Base-by-base conservation (phyloP, 1,140 invertebrate species). In the Drosophila punjabiensis region DNA sequence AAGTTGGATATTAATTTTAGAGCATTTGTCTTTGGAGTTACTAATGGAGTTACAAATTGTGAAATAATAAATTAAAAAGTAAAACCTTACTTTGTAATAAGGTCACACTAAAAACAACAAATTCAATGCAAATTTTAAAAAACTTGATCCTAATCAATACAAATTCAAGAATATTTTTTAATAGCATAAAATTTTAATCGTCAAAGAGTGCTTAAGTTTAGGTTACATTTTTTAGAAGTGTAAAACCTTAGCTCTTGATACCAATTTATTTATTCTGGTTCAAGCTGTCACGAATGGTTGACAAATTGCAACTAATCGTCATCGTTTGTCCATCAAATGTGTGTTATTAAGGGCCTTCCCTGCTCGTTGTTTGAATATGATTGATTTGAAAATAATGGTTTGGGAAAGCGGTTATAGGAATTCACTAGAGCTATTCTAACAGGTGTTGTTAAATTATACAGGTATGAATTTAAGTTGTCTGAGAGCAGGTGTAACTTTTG, bases 311-410 rank as follows among this genome's bases (percentile, higher is more conserved):
- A 24, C 48, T 58, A 69, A 78, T 78, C 28, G 53, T 60, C 58
- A 70, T 70, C n/a, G 52, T 33, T 78, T 62, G 60, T 65, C 50
- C 73, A 64, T 76, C 71, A 76, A 76, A 65, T 37, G n/a, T 13
- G 35, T 33, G 18, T 53, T 63, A 70, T 61, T 78, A 61, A 14
- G 35, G 24, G 14, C 1, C 13, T 16, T 16, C 14, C 18, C 13
- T 18, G n/a, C 14, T 68, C 32, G 47, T 39, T 68, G 48, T 67
- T 63, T 59, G 39, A 50, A 30, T 55, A 39, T 76, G 74, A 77
- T 68, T 77, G 74, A 77, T 77, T 77, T 35, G 47, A 68, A 68
- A 47, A 61, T 77, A 77, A 77, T 77, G 20, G 35, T 16, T 24
- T 30, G 3, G 28, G 8, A 30, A 52, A 1, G 6, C 0, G n/a